Conservation (phyloP, 2,113 vertebrate species). For the Lamprotornis superbus region DNA sequence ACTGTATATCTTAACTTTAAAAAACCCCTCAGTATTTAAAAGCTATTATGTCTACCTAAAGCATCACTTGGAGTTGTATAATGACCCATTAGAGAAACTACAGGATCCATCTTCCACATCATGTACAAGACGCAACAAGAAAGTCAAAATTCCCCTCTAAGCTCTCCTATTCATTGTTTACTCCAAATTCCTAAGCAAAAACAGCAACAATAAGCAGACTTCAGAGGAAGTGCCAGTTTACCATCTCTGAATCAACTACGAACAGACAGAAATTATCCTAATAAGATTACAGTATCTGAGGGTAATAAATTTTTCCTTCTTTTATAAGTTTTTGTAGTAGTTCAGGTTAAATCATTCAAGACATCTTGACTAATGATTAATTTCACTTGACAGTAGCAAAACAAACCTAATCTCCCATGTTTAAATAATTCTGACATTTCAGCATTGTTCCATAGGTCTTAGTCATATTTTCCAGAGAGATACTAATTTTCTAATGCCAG, state of each 20-base stretch:
- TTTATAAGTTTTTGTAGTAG: neutral
- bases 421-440: neutral
- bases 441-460: neutral
- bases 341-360: neutral
- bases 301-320: neutral
- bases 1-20: neutral
- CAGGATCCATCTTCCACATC: neutral
- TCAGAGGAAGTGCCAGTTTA: neutral
- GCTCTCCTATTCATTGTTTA: neutral
- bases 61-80: neutral
- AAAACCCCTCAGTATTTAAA: neutral
- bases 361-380: neutral
- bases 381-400: neutral
- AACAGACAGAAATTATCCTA: neutral
- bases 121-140: neutral
- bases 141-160: neutral
- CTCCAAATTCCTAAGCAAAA: neutral
- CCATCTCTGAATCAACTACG: neutral
- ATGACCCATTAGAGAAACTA: neutral
- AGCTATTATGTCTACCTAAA: neutral
- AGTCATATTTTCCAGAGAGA: neutral
- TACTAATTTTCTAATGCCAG: neutral
- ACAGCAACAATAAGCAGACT: neutral
- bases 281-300: neutral
- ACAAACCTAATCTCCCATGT: neutral